A percentile compares a stretch with the other conserved stretches of the same genome.
phyloP scores from a whole-genome alignment of 2,797 vertebrate species.

The Aplochiton taeniatus region DNA sequence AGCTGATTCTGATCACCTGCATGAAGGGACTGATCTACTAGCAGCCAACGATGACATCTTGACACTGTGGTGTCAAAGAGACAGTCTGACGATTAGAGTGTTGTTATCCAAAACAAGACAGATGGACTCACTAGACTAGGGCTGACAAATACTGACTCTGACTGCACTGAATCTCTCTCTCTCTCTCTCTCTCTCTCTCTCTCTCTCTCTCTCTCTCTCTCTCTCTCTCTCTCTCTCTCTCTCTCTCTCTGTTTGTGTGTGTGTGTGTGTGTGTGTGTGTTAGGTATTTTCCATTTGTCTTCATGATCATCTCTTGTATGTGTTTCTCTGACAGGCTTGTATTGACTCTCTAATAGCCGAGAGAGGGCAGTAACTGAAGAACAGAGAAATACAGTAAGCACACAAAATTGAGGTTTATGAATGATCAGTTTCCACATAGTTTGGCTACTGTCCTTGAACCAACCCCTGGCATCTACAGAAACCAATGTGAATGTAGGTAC shows the following conservation, averaged over 20 bases:
- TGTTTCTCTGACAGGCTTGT: constrained; percentile 5
- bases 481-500: not conserved
- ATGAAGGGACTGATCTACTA: too few relatives aligned
- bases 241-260: not conserved
- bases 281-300: too few relatives aligned
- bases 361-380: constrained; percentile 23
- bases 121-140: not conserved
- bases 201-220: constrained; percentile 8
- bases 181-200: constrained; percentile 19
- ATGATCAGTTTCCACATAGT: too few relatives aligned
- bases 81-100: constrained; percentile 16
- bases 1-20: not conserved
- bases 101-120: constrained; percentile 27
- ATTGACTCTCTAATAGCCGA: constrained; percentile 33
- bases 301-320: too few relatives aligned
- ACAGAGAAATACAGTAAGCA: constrained; percentile 15
- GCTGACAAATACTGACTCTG: too few relatives aligned
- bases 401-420: too few relatives aligned
- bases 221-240: constrained; percentile 16
- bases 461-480: not conserved
- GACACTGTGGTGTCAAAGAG: not conserved
- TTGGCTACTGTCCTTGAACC: too few relatives aligned
- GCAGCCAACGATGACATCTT: not conserved
- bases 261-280: too few relatives aligned
- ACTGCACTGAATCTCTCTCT: not conserved